These are phyloP conservation scores for Lerema accius DNA, from an alignment of 1,140 invertebrate genomes.

Conservation along the genomic window DNA sequence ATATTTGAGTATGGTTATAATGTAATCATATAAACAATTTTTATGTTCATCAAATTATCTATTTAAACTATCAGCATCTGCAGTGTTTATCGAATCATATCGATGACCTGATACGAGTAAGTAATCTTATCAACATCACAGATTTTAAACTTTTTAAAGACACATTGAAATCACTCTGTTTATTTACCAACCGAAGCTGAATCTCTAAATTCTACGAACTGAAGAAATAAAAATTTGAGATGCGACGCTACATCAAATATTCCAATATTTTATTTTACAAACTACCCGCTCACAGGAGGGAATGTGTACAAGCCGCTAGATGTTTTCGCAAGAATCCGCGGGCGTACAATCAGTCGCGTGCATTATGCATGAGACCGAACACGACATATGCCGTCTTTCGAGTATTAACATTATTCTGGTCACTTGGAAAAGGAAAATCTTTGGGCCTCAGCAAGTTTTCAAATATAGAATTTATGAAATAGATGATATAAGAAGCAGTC, in stretches of 20 bases:
- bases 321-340: slow-evolving; percentile 28
- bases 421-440: not conserved
- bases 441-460: too few species aligned
- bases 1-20: too few species aligned
- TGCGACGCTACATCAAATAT: slow-evolving; percentile 21
- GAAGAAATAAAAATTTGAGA: slow-evolving; percentile 15
- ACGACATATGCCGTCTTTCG: slow-evolving; percentile 17
- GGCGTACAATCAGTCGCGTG: slow-evolving; percentile 26
- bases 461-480: too few species aligned
- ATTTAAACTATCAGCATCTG: too few species aligned
- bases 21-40: too few species aligned
- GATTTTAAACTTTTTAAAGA: too few species aligned
- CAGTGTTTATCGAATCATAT: too few species aligned
- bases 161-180: not conserved
- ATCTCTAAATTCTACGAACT: slow-evolving; percentile 5
- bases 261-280: slow-evolving; percentile 27
- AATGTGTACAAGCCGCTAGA: slow-evolving; percentile 19
- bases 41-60: too few species aligned
- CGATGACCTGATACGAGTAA: too few species aligned
- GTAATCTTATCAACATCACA: too few species aligned
- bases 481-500: too few species aligned
- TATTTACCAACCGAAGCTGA: not conserved
- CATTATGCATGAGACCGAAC: slow-evolving; percentile 26
- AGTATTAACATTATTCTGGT: not conserved
- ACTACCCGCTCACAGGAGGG: slow-evolving; percentile 10